These are phyloP conservation scores for Barbus barbus DNA, from an alignment of 2,113 vertebrate genomes.

Conservation along the genomic window DNA sequence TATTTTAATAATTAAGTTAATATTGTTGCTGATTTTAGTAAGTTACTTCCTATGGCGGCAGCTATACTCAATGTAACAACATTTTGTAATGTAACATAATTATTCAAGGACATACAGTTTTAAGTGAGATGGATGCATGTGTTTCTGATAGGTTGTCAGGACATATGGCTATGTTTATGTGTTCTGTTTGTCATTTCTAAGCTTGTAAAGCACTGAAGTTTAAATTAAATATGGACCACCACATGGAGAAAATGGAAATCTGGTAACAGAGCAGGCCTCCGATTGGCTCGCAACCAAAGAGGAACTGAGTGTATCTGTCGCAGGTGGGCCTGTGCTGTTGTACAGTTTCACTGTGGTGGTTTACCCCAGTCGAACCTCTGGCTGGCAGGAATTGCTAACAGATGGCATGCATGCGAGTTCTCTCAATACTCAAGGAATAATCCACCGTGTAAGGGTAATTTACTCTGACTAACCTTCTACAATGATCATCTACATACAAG, in stretches of 20 bases:
- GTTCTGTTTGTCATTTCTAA: conserved; percentile 33
- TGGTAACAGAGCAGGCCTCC: conserved; percentile 48
- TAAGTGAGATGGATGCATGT: neutral
- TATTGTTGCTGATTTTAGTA: too few species aligned
- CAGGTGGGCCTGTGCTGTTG: conserved; percentile 71
- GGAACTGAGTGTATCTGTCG: conserved; percentile 62
- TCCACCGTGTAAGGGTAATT: neutral
- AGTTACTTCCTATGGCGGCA: neutral
- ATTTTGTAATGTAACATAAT: neutral
- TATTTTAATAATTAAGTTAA: too few species aligned
- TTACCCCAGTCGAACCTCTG: conserved; percentile 70
- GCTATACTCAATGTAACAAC: too few species aligned
- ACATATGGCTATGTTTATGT: conserved; percentile 39
- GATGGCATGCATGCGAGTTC: conserved; percentile 63
- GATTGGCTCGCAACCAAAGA: conserved; percentile 59
- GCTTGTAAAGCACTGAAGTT: conserved; percentile 25
- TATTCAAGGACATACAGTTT: neutral
- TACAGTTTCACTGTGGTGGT: conserved; percentile 71
- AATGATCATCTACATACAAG: neutral
- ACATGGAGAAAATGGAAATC: conserved; percentile 45
- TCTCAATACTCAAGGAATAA: conserved; percentile 15
- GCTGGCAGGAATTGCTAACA: conserved; percentile 57
- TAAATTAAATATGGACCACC: conserved; percentile 42
- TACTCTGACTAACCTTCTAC: conserved; percentile 2
- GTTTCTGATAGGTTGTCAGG: conserved; percentile 26